Evolutionary conservation across 2,888 invertebrate species (phyloP).

Genomic region (Ferrisia virgata): DNA sequence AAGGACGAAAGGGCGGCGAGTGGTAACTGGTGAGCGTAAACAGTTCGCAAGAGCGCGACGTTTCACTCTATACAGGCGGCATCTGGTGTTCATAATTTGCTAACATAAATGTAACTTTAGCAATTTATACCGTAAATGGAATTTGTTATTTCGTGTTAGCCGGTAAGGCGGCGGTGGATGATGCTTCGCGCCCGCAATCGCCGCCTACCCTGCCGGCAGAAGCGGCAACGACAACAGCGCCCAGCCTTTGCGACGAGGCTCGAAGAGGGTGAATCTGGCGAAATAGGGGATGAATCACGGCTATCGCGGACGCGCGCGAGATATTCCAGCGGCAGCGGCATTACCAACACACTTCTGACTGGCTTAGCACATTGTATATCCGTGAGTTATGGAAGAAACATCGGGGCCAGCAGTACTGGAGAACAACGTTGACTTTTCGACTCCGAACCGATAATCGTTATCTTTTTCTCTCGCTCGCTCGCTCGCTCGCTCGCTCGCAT

Average conservation of each 20-base stretch:
- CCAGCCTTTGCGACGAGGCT: slow-evolving; percentile 3
- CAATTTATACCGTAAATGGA: slow-evolving; percentile 45
- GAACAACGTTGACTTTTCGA: slow-evolving; percentile 40
- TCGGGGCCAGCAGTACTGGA: neutral
- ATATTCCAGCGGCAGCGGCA: slow-evolving; percentile 34
- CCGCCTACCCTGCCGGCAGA: neutral
- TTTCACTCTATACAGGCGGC: slow-evolving; percentile 45
- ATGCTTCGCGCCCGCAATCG: neutral
- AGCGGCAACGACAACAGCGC: neutral
- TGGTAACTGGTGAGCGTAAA: slow-evolving; percentile 34
- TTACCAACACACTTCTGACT: neutral
- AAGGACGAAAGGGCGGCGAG: neutral
- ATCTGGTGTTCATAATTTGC: slow-evolving; percentile 47
- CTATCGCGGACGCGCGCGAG: slow-evolving; percentile 42
- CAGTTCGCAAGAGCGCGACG: slow-evolving; percentile 36
- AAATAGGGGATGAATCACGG: slow-evolving; percentile 44
- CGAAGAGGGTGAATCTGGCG: slow-evolving; percentile 29
- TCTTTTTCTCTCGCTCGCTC: slow-evolving; percentile 17
- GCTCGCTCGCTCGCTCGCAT: neutral
- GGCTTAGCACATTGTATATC: slow-evolving; percentile 41
- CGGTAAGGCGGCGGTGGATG: neutral
- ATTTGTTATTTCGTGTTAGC: slow-evolving; percentile 42
- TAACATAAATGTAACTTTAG: slow-evolving; percentile 46
- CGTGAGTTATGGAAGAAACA: slow-evolving; percentile 41
- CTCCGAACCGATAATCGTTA: slow-evolving; percentile 43